Percentiles rank a stretch among this genome's conserved stretches.
Conservation (phyloP, 1,140 invertebrate species). For the Dryas iulia region DNA sequence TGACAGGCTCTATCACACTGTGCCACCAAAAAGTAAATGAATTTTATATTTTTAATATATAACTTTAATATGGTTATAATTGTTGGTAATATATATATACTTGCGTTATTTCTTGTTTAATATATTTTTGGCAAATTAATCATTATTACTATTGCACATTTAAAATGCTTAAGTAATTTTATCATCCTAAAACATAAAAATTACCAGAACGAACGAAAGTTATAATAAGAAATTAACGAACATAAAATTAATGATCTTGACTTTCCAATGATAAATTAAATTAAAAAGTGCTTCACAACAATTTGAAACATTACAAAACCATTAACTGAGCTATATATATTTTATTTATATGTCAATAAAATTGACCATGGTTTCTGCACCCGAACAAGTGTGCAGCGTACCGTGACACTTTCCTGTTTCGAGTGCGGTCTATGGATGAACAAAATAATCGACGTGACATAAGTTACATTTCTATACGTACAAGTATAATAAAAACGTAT, state of each 20-base stretch:
- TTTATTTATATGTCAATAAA: constrained; percentile 2
- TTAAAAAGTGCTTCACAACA: background rate
- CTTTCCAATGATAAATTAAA: background rate
- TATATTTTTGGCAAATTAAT: too few relatives aligned
- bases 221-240: too few relatives aligned
- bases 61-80: too few relatives aligned
- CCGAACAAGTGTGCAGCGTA: constrained; percentile 24
- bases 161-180: too few relatives aligned
- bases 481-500: background rate
- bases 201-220: too few relatives aligned
- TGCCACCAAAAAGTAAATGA: too few relatives aligned
- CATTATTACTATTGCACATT: too few relatives aligned
- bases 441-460: background rate
- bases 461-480: background rate
- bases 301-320: background rate
- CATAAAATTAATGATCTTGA: background rate
- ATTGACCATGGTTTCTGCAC: constrained; percentile 16
- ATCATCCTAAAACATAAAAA: too few relatives aligned
- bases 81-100: too few relatives aligned
- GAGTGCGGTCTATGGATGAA: constrained; percentile 5
- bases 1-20: too few relatives aligned
- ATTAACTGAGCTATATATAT: background rate
- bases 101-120: too few relatives aligned
- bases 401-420: constrained; percentile 33
- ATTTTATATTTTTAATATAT: too few relatives aligned